These are phyloP conservation scores for Trachelus tabidus DNA, from an alignment of 2,888 invertebrate genomes.

Conservation along the genomic window DNA sequence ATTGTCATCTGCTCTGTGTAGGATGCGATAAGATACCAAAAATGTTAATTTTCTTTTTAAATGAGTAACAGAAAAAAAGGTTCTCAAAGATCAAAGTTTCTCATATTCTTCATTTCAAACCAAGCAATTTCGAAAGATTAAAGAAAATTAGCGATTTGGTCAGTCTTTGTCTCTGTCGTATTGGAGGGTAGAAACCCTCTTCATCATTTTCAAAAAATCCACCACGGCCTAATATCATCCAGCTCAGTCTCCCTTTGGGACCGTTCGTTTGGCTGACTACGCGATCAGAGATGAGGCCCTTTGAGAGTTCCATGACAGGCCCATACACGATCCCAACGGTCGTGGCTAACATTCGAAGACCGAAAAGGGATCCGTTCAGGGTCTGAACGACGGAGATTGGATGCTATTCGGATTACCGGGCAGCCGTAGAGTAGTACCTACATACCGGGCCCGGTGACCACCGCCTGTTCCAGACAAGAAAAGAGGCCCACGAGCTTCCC, in stretches of 20 bases:
- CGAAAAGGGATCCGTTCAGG: constrained; percentile 1
- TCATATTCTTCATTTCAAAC: too few species aligned
- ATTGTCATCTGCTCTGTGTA: neutral
- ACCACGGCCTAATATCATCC: neutral
- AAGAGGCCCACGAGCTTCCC: constrained; percentile 15
- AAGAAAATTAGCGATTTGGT: neutral
- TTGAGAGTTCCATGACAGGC: neutral
- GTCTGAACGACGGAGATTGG: neutral
- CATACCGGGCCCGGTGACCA: constrained; percentile 16
- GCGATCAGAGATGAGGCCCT: neutral
- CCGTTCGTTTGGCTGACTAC: neutral
- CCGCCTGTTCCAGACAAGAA: constrained; percentile 16
- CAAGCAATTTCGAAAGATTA: too few species aligned
- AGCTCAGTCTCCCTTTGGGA: neutral
- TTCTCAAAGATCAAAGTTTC: too few species aligned
- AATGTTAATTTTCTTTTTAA: neutral
- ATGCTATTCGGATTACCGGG: constrained; percentile 19
- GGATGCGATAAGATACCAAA: neutral
- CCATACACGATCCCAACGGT: neutral
- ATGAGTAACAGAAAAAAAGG: neutral
- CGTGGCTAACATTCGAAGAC: neutral
- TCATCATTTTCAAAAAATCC: neutral
- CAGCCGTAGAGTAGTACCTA: constrained; percentile 10
- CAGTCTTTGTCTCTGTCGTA: neutral
- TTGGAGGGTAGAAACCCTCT: neutral